Evolutionary conservation across 2,113 vertebrate species (phyloP).

Genomic region (Ariopsis seemanni): DNA sequence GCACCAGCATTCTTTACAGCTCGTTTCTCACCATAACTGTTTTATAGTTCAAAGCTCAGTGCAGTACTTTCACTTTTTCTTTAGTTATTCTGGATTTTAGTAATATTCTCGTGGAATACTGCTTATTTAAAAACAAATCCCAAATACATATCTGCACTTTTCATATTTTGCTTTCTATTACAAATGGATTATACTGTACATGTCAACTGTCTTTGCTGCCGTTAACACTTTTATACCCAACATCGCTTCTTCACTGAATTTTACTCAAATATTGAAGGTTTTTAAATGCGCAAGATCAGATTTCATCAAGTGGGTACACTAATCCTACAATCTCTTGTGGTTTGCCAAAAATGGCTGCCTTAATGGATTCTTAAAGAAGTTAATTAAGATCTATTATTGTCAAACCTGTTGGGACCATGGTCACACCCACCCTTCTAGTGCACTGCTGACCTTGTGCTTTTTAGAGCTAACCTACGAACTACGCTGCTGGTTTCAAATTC

Average conservation of each 20-base stretch:
- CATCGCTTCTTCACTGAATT: background rate
- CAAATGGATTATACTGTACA: background rate
- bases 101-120: background rate
- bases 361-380: slow-evolving; percentile 64
- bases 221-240: background rate
- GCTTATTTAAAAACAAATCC: background rate
- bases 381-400: slow-evolving; percentile 66
- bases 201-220: background rate
- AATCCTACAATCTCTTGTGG: slow-evolving; percentile 58
- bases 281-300: slow-evolving; percentile 43
- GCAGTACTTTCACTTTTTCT: background rate
- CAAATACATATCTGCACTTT: background rate
- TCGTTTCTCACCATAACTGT: background rate
- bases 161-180: background rate
- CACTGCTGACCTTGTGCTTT: slow-evolving; percentile 40
- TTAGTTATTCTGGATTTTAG: background rate
- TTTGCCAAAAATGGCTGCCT: slow-evolving; percentile 65
- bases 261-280: background rate
- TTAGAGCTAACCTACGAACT: slow-evolving; percentile 15
- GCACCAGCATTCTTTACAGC: background rate
- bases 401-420: slow-evolving; percentile 60
- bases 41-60: background rate
- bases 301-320: slow-evolving; percentile 56
- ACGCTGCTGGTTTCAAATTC: background rate
- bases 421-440: slow-evolving; percentile 22